phyloP scores from a whole-genome alignment of 92 coral and sea anemone species.

The Plumapathes pennacea region DNA sequence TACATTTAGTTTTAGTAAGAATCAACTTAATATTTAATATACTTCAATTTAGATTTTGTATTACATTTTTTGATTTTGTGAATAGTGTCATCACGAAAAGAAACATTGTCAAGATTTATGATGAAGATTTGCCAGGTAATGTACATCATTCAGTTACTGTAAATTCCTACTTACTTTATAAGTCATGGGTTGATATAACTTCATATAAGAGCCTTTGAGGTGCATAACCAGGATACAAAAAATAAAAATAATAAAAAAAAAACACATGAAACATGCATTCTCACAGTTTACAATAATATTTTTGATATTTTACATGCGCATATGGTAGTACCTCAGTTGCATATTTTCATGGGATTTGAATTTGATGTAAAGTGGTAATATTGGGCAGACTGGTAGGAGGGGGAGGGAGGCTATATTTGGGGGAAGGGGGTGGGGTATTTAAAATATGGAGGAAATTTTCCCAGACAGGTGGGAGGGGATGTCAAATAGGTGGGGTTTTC shows the following conservation, averaged over 20 bases:
- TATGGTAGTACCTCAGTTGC: too few species aligned
- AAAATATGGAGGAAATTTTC: too few species aligned
- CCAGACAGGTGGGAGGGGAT: too few species aligned
- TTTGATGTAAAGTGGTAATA: too few species aligned
- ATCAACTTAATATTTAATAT: not conserved
- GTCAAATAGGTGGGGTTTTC: too few species aligned
- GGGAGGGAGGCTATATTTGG: too few species aligned
- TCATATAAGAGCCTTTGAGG: not conserved
- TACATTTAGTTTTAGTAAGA: not conserved
- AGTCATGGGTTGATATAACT: not conserved
- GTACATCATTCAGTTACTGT: not conserved
- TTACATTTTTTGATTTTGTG: too few species aligned
- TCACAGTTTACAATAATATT: not conserved
- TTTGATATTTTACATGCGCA: too few species aligned
- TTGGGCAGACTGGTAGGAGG: too few species aligned
- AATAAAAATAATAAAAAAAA: too few species aligned
- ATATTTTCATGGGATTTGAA: too few species aligned
- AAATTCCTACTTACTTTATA: not conserved
- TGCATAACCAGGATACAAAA: not conserved
- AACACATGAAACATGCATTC: not conserved
- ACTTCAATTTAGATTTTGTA: constrained; percentile 35
- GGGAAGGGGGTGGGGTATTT: too few species aligned
- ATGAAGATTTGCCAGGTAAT: constrained; percentile 64
- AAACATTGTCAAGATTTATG: constrained; percentile 56
- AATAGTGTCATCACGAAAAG: constrained; percentile 55